Base-by-base conservation (phyloP, 2,888 invertebrate genomes). In the Caenorhabditis wallacei region DNA sequence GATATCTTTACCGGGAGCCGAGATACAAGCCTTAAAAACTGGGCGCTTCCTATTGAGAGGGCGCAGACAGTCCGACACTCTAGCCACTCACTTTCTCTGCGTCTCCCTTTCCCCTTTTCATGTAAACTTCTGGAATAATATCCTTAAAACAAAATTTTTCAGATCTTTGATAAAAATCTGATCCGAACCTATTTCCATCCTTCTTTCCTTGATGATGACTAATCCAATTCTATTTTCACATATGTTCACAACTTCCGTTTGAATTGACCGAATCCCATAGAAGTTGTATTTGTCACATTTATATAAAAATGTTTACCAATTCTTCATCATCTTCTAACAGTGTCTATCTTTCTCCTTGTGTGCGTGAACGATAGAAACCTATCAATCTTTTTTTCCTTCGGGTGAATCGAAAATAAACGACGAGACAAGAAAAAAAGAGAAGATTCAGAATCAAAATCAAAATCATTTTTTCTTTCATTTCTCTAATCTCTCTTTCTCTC, bases 191-290 rank as follows among this genome's bases (percentile, higher is more conserved):
- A 13, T 43, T 43, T 5, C 13, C 16, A 13, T 13, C 43, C 43
- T 3, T 13, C 10, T 3, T 11, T 48, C 18, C 18, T 18, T 59
- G 20, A 7, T 40, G 40, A 40, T 69, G 69, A 69, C 69, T 69
- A 56, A 69, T 13, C 13, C 3, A 13, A 0, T 40, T 61, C 43
- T 61, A 61, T 61, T 61, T 40, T 51, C 69, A 53, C 56, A 69
- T 40, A 13, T n/a, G n/a, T n/a, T n/a, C 13, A 53, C 54, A 35
- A 75, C 75, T 75, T 75, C 75, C 68, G 75, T 57, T 46, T 1
- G 75, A 75, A 66, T 75, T 75, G 75, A 66, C 75, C 75, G 68
- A 75, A 75, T 68, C 26, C 61, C 43, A 13, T 2, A 13, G 13
- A 40, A 13, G 16, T 40, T 40, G 40, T 72, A 51, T 72, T 40